Percentiles rank a stretch among this genome's conserved stretches.
These are phyloP conservation scores for Scalopus aquaticus DNA, from an alignment of 2,113 vertebrate genomes.

Conservation along the genomic window DNA sequence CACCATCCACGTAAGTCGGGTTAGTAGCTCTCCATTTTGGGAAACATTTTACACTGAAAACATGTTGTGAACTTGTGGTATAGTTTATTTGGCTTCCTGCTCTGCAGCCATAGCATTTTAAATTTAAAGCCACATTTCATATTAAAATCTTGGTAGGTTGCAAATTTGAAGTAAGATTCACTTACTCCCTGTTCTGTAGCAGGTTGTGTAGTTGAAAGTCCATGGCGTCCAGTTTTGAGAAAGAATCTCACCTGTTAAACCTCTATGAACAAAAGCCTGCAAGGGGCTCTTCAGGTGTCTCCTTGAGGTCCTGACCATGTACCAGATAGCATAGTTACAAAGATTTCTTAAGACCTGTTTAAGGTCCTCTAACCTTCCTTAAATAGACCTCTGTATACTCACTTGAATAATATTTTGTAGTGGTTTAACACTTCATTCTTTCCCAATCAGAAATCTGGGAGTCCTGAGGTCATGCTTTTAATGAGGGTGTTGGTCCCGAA, in stretches of 20 bases:
- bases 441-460: not conserved
- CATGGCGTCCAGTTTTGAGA: not conserved
- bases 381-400: not conserved
- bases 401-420: conserved; percentile 13
- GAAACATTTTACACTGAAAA: not conserved
- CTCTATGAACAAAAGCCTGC: not conserved
- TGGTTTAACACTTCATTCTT: not conserved
- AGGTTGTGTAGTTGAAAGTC: not conserved
- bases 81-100: conserved; percentile 13
- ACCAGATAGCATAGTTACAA: not conserved
- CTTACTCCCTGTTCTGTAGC: not conserved
- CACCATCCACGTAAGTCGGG: not conserved
- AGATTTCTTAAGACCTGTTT: conserved; percentile 31
- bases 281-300: not conserved
- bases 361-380: not conserved
- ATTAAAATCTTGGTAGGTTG: not conserved
- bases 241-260: not conserved
- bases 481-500: conserved; percentile 18
- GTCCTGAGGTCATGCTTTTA: not conserved
- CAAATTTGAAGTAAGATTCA: not conserved
- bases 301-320: not conserved
- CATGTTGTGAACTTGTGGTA: not conserved
- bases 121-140: conserved; percentile 31
- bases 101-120: not conserved
- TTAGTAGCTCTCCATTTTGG: not conserved